Percentiles rank a stretch among this genome's conserved stretches.
These are phyloP conservation scores for Phthorimaea operculella DNA, from an alignment of 1,140 invertebrate species.

Conservation along the genomic window DNA sequence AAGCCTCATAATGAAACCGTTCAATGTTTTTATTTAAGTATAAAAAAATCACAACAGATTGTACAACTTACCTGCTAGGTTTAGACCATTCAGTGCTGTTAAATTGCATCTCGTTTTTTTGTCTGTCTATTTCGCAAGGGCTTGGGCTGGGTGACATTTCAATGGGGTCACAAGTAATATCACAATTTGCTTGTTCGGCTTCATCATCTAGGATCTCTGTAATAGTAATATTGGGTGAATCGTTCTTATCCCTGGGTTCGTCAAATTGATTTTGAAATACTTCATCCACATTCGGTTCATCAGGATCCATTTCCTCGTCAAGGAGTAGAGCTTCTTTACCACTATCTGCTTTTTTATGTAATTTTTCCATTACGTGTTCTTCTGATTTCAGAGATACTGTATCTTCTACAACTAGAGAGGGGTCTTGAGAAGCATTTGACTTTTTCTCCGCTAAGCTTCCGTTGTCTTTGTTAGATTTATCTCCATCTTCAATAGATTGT, in stretches of 20 bases:
- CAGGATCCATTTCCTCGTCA: slow-evolving; percentile 46
- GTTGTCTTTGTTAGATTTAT: slow-evolving; percentile 38
- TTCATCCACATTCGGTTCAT: slow-evolving; percentile 58
- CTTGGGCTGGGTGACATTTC: slow-evolving; percentile 50
- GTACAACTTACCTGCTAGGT: slow-evolving; percentile 52
- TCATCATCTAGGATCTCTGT: slow-evolving; percentile 62
- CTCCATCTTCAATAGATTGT: slow-evolving; percentile 18
- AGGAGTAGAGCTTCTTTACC: slow-evolving; percentile 43
- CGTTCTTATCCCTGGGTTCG: slow-evolving; percentile 37
- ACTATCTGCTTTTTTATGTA: slow-evolving; percentile 41
- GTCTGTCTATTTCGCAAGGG: slow-evolving; percentile 32
- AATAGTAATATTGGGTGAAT: slow-evolving; percentile 62
- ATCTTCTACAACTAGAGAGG: slow-evolving; percentile 57
- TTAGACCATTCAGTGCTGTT: slow-evolving; percentile 53
- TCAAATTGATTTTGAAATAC: slow-evolving; percentile 52
- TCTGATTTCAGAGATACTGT: slow-evolving; percentile 54
- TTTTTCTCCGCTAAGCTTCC: slow-evolving; percentile 50
- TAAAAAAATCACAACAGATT: neutral
- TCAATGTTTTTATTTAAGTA: neutral
- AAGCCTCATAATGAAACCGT: slow-evolving; percentile 19
- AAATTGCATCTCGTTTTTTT: slow-evolving; percentile 31
- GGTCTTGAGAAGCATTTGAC: slow-evolving; percentile 53
- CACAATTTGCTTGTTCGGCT: slow-evolving; percentile 31
- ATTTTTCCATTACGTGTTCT: slow-evolving; percentile 57
- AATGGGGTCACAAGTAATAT: slow-evolving; percentile 39